Evolutionary conservation across 2,797 vertebrate species (phyloP).

Genomic region (Melanotaenia trifasciata): DNA sequence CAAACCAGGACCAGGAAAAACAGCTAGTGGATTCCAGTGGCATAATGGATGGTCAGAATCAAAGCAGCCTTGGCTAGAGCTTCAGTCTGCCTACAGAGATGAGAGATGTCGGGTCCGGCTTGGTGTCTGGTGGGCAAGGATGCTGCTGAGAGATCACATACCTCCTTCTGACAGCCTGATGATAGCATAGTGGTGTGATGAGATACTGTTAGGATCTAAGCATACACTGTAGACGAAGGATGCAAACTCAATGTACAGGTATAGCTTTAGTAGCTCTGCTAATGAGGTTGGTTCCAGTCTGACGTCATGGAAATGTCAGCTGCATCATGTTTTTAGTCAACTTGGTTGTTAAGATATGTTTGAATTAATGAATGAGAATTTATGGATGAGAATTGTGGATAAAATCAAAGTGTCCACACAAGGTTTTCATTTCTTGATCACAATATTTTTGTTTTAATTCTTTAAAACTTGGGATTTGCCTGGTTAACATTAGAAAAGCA

Average conservation of each 20-base stretch:
- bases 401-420: neutral
- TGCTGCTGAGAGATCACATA: conserved; percentile 65
- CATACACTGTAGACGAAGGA: conserved; percentile 5
- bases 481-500: neutral
- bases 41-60: conserved; percentile 58
- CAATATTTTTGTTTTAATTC: neutral
- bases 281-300: neutral
- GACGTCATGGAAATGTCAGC: neutral
- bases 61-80: conserved; percentile 53
- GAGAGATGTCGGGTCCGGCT: conserved; percentile 61
- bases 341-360: neutral
- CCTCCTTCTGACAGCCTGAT: conserved; percentile 55
- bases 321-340: neutral
- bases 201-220: conserved; percentile 11
- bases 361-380: neutral
- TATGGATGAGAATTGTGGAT: no score
- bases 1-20: conserved; percentile 56
- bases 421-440: neutral
- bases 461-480: neutral
- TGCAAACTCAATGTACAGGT: neutral
- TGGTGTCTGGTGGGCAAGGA: conserved; percentile 43
- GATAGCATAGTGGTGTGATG: conserved; percentile 39
- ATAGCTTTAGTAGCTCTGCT: neutral
- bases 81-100: conserved; percentile 54
- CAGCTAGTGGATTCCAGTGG: conserved; percentile 67